A percentile compares a stretch with the other conserved stretches of the same genome.
Evolutionary conservation across 2,888 invertebrate genomes (phyloP).

Genomic region (Eupeodes luniger): DNA sequence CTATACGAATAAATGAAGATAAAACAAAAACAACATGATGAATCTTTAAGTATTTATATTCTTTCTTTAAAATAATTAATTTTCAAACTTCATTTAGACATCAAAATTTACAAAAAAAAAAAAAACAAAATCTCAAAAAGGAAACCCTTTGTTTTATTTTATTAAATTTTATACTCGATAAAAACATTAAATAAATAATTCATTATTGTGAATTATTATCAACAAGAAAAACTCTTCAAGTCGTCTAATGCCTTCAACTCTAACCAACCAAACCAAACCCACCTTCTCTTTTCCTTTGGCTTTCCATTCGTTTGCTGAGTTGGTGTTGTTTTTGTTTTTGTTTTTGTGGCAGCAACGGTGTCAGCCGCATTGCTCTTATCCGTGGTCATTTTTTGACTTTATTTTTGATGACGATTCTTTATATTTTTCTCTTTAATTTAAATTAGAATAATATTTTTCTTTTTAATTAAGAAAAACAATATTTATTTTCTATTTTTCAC

Average conservation of each 20-base stretch:
- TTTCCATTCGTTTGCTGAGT: conserved; percentile 81
- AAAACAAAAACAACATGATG: too few relatives aligned
- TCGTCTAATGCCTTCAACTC: too few relatives aligned
- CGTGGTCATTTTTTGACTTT: conserved; percentile 63
- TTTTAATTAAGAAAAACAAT: neutral
- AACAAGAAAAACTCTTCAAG: conserved; percentile 10
- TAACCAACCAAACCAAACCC: conserved; percentile 78
- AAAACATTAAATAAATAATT: neutral
- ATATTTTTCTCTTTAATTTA: conserved; percentile 30
- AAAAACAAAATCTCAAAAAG: too few relatives aligned
- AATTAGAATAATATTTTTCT: conserved; percentile 5
- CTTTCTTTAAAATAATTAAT: too few relatives aligned
- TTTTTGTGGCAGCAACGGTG: conserved; percentile 70
- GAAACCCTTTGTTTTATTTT: neutral
- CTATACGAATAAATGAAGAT: too few relatives aligned
- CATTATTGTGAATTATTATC: conserved; percentile 62
- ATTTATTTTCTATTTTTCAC: conserved; percentile 8
- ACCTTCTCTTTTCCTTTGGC: conserved; percentile 90
- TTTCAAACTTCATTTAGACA: too few relatives aligned
- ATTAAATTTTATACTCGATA: neutral
- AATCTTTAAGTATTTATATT: too few relatives aligned
- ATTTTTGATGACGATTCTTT: conserved; percentile 23
- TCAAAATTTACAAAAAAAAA: too few relatives aligned
- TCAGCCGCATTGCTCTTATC: conserved; percentile 71
- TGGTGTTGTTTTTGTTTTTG: conserved; percentile 73